Evolutionary conservation across 2,888 invertebrate genomes (phyloP).

Genomic region (Heteromurus nitidus): DNA sequence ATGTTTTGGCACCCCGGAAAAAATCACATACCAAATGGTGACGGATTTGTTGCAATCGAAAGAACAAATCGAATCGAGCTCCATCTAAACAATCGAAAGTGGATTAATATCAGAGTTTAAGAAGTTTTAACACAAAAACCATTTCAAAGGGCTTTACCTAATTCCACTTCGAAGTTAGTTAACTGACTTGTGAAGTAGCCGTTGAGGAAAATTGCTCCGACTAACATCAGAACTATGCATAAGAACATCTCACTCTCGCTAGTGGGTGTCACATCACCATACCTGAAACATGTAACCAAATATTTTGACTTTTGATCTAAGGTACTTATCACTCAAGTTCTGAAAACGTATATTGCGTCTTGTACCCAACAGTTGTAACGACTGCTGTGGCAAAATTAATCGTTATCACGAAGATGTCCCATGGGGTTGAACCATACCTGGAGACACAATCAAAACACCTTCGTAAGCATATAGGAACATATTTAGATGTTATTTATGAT

Average conservation of each 20-base stretch:
- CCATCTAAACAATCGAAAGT: no score
- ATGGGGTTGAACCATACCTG: slow-evolving; percentile 46
- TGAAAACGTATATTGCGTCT: not conserved
- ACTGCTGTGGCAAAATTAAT: slow-evolving; percentile 62
- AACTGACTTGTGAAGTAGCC: slow-evolving; percentile 67
- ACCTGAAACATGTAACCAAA: slow-evolving; percentile 37
- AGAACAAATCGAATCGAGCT: slow-evolving; percentile 71
- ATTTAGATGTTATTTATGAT: not conserved
- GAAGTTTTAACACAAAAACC: not conserved
- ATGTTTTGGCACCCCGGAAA: no score
- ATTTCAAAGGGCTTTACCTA: slow-evolving; percentile 28
- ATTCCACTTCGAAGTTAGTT: slow-evolving; percentile 67
- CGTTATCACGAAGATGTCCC: slow-evolving; percentile 65
- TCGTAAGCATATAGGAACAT: not conserved
- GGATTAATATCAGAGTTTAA: not conserved
- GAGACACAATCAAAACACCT: not conserved
- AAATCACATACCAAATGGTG: slow-evolving; percentile 48
- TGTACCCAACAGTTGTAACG: slow-evolving; percentile 71
- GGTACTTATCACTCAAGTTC: not conserved
- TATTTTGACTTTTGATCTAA: not conserved
- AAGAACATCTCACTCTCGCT: slow-evolving; percentile 65
- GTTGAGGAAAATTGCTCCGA: slow-evolving; percentile 68
- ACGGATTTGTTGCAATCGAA: slow-evolving; percentile 63
- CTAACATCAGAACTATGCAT: slow-evolving; percentile 68
- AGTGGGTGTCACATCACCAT: slow-evolving; percentile 63